Percentiles rank a stretch among this genome's conserved stretches.
These are phyloP conservation scores for Eremobia ochroleuca DNA, from an alignment of 2,888 invertebrate species.

Conservation along the genomic window DNA sequence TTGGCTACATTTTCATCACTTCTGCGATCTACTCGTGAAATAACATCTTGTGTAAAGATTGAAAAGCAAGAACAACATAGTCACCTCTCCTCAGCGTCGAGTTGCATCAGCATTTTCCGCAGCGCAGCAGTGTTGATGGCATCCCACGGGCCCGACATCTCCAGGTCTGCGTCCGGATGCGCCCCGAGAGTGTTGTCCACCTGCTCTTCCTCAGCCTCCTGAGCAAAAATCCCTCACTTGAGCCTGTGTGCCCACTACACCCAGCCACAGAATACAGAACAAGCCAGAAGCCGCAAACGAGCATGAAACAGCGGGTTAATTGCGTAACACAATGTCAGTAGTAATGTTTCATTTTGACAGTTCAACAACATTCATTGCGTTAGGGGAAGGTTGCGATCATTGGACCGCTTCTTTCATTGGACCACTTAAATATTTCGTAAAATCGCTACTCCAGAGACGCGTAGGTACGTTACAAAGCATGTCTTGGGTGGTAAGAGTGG, in stretches of 20 bases:
- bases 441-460: too few species aligned
- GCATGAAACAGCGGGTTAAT: too few species aligned
- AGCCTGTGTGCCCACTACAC: not conserved
- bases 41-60: not conserved
- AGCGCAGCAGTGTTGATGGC: conserved; percentile 85
- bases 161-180: conserved; percentile 77
- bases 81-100: conserved; percentile 86
- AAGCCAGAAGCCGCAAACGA: not conserved
- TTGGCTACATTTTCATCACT: not conserved
- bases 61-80: not conserved
- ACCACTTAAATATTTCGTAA: too few species aligned
- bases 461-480: too few species aligned
- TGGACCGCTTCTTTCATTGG: too few species aligned
- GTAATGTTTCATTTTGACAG: too few species aligned
- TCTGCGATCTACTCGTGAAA: not conserved
- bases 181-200: conserved; percentile 80
- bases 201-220: conserved; percentile 85
- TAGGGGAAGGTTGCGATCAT: too few species aligned
- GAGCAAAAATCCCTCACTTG: conserved; percentile 38
- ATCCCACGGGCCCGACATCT: conserved; percentile 81
- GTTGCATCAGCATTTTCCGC: conserved; percentile 84
- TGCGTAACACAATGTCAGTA: too few species aligned
- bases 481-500: too few species aligned
- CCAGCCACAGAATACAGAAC: conserved; percentile 3
- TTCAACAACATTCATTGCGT: too few species aligned